Evolutionary conservation across 2,113 vertebrate species (phyloP).

Genomic region (Callithrix jacchus): DNA sequence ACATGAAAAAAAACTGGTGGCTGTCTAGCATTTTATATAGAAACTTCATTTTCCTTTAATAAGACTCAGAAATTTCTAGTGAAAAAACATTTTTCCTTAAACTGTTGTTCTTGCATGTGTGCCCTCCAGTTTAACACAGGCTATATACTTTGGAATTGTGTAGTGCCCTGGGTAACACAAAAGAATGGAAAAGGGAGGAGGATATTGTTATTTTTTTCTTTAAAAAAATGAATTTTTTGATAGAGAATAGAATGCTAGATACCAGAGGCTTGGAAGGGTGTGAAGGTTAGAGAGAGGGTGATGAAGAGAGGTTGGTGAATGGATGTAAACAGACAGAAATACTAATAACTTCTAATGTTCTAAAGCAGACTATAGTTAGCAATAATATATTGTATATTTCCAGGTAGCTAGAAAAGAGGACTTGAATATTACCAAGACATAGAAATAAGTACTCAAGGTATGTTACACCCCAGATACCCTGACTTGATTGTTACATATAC

Average conservation of each 20-base stretch:
- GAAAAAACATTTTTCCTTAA: background rate
- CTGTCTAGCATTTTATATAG: background rate
- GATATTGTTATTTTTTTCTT: background rate
- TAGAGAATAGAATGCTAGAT: too few species aligned
- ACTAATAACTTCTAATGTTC: background rate
- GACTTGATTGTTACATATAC: background rate
- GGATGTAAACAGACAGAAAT: background rate
- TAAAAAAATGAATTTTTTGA: background rate
- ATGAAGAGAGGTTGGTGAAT: background rate
- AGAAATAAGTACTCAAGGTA: background rate
- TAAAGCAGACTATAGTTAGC: background rate
- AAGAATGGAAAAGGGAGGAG: background rate
- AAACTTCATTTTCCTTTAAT: background rate
- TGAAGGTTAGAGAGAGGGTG: background rate
- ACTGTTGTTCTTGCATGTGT: background rate
- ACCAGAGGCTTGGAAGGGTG: background rate
- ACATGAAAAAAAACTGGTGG: background rate
- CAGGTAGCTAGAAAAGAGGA: background rate
- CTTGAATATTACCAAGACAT: background rate
- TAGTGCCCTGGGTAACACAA: background rate
- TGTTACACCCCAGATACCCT: background rate
- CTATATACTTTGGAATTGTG: background rate
- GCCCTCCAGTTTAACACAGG: background rate
- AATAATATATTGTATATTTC: background rate
- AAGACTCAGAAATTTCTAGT: background rate